phyloP scores from a whole-genome alignment of 2,113 vertebrate species.

The Mesitornis unicolor region DNA sequence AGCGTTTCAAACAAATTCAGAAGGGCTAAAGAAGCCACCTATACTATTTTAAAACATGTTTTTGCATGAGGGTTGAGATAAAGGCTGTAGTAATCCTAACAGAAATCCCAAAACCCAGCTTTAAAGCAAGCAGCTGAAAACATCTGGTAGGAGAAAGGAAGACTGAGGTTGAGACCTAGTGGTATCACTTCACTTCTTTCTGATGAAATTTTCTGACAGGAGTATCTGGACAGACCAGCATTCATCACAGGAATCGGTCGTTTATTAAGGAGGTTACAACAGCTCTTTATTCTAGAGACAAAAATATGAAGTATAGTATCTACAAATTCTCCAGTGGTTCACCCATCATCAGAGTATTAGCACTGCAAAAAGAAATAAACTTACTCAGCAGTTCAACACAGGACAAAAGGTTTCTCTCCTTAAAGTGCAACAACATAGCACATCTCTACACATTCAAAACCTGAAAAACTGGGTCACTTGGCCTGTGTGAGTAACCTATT shows the following conservation, averaged over 20 bases:
- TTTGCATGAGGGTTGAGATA: background rate
- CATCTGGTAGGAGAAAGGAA: background rate
- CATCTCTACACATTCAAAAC: background rate
- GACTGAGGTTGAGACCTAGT: background rate
- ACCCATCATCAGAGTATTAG: background rate
- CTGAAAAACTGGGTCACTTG: conserved; percentile 48
- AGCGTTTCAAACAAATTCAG: background rate
- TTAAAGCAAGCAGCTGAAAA: background rate
- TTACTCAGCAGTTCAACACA: background rate
- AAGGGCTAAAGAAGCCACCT: background rate
- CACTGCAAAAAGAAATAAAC: background rate
- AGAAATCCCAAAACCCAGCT: background rate
- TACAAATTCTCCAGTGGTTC: background rate
- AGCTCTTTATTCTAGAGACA: background rate
- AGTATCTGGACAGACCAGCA: background rate
- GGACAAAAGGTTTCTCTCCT: background rate
- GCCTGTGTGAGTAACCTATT: conserved; percentile 28
- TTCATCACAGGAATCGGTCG: background rate
- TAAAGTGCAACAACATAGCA: background rate
- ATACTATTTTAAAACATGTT: background rate
- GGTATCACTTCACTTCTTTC: background rate
- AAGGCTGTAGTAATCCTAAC: background rate
- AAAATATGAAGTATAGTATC: background rate
- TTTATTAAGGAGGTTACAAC: background rate
- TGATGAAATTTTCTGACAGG: background rate